A percentile compares a stretch with the other conserved stretches of the same genome.
Conservation (phyloP, 2,113 vertebrate species). For the Saccopteryx bilineata region DNA sequence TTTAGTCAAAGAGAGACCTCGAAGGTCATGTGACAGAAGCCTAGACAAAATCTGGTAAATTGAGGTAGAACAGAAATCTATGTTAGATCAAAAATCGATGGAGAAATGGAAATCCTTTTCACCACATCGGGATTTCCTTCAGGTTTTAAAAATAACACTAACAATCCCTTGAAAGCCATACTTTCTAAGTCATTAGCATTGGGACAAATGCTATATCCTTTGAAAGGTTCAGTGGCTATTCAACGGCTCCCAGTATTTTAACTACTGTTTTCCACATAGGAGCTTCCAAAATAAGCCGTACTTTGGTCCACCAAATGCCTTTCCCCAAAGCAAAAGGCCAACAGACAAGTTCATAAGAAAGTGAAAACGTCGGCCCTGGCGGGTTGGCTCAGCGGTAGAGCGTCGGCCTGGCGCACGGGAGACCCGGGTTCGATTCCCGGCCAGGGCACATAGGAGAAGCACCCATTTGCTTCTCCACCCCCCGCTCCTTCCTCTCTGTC, state of each 20-base stretch:
- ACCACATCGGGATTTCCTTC: background rate
- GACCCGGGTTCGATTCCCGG: too few species aligned
- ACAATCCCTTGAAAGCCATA: background rate
- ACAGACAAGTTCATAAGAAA: conserved; percentile 3
- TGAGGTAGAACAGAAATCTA: background rate
- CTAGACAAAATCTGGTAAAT: background rate
- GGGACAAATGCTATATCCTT: background rate
- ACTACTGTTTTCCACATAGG: background rate
- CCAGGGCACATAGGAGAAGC: too few species aligned
- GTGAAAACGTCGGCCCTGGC: background rate
- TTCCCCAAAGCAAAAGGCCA: conserved; percentile 7
- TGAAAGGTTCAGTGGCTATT: background rate
- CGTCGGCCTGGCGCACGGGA: too few species aligned
- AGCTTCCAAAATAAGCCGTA: background rate
- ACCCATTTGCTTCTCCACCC: too few species aligned
- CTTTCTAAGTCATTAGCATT: conserved; percentile 1
- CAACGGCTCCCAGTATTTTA: background rate
- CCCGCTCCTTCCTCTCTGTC: too few species aligned
- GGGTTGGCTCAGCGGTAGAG: too few species aligned
- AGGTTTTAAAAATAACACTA: background rate
- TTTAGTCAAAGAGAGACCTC: background rate
- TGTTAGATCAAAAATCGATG: background rate
- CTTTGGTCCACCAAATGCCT: background rate
- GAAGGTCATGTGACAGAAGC: background rate
- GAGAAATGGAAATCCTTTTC: background rate